These are phyloP conservation scores for Dynastes maya DNA, from an alignment of 2,888 invertebrate genomes.

Conservation along the genomic window DNA sequence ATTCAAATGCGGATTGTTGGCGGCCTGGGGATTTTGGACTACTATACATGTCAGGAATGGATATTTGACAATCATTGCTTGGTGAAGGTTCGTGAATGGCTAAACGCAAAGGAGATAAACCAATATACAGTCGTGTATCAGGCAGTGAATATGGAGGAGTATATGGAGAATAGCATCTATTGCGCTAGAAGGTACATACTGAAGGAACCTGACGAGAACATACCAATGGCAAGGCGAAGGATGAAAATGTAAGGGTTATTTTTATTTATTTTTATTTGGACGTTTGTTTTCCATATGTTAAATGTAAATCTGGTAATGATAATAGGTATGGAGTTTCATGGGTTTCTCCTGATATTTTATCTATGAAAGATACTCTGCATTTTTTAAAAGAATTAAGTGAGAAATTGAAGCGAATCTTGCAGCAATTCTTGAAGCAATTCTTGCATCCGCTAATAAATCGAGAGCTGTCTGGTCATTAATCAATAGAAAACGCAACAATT, in stretches of 20 bases:
- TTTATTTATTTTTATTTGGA: too few species aligned
- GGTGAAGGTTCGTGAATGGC: conserved; percentile 72
- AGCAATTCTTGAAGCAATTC: too few species aligned
- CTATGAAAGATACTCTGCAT: too few species aligned
- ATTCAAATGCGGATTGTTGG: conserved; percentile 88
- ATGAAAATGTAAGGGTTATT: conserved; percentile 3
- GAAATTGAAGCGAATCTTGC: too few species aligned
- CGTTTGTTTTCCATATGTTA: too few species aligned
- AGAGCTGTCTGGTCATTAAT: too few species aligned
- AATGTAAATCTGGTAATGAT: too few species aligned
- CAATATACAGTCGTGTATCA: conserved; percentile 81
- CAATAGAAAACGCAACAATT: too few species aligned
- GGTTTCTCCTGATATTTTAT: too few species aligned
- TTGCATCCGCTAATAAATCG: too few species aligned
- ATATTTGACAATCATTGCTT: conserved; percentile 84
- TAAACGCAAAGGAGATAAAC: conserved; percentile 78
- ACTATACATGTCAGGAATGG: conserved; percentile 95
- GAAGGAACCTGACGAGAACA: conserved; percentile 86
- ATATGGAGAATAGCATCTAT: conserved; percentile 87
- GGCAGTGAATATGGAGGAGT: conserved; percentile 79
- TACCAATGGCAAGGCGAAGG: conserved; percentile 78
- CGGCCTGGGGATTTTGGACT: conserved; percentile 91
- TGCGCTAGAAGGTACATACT: conserved; percentile 86
- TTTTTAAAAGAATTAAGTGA: too few species aligned
- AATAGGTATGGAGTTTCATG: too few species aligned